A percentile compares a stretch with the other conserved stretches of the same genome.
These are phyloP conservation scores for Hemithea aestivaria DNA, from an alignment of 2,888 invertebrate species.

Conservation along the genomic window DNA sequence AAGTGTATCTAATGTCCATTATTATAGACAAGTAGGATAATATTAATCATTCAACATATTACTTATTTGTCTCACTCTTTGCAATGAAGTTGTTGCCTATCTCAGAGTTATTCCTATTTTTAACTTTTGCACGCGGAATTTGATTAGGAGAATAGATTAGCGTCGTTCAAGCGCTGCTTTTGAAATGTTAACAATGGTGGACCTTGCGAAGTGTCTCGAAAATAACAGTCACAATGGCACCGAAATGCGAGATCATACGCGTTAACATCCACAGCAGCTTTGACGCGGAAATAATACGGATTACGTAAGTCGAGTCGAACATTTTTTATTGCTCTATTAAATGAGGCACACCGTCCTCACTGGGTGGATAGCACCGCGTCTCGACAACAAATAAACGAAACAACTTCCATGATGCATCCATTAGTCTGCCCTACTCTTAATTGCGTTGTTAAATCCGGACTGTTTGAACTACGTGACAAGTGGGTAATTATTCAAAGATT, in stretches of 20 bases:
- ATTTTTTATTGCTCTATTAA: slow-evolving; percentile 77
- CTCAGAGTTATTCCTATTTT: too few species aligned
- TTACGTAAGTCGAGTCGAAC: slow-evolving; percentile 77
- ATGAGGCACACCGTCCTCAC: slow-evolving; percentile 69
- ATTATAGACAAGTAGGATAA: too few species aligned
- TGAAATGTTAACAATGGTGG: slow-evolving; percentile 19
- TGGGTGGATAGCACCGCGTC: slow-evolving; percentile 61
- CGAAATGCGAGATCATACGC: slow-evolving; percentile 51
- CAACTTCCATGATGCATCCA: slow-evolving; percentile 54
- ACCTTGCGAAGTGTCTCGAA: slow-evolving; percentile 29
- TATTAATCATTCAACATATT: too few species aligned
- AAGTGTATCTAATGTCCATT: too few species aligned
- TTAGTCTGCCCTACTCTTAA: slow-evolving; percentile 56
- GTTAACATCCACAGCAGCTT: slow-evolving; percentile 61
- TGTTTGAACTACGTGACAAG: slow-evolving; percentile 36
- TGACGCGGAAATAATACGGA: slow-evolving; percentile 75
- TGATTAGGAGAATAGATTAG: slow-evolving; percentile 6
- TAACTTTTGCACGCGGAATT: too few species aligned
- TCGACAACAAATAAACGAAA: slow-evolving; percentile 60
- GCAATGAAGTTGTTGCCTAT: too few species aligned
- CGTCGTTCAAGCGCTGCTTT: slow-evolving; percentile 10
- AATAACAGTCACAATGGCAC: slow-evolving; percentile 32
- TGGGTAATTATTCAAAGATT: slow-evolving; percentile 19
- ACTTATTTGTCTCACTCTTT: too few species aligned
- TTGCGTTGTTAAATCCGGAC: slow-evolving; percentile 48